Base-by-base conservation (phyloP, 2,797 vertebrate species). In the Novumbra hubbsi region DNA sequence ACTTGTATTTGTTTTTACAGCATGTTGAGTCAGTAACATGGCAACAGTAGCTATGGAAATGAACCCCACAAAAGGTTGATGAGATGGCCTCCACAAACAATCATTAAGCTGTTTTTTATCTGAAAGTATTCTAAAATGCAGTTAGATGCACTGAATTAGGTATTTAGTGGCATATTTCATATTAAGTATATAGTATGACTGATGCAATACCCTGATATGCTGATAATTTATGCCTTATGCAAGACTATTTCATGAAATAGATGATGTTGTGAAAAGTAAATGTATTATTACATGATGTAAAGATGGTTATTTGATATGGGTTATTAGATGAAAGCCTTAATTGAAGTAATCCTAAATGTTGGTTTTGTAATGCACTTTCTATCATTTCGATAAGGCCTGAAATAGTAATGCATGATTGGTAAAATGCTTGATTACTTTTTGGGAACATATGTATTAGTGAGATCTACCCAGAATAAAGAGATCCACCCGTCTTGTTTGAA, bases 11-110 rank as follows among this genome's bases (percentile, higher is more conserved):
- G 60, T 79, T 76, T 83, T 80, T 85, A 79, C 79, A 83, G 80
- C 71, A 69, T 66, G 71, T 70, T 73, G 82, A 81, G 85, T 81
- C 71, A 21, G 88, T 90, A 86, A 86, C 87, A 12, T 89, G 90
- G 89, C 87, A 90, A 91, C 87, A 72, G 88, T 89, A 85, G 85
- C 88, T 84, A 87, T 86, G 83, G 84, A 79, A 89, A 88, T 82
- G 81, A 83, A 82, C 84, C 85, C 85, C 87, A 84, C 80, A 75
- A 84, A 85, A 85, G 90, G 86, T 91, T 88, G 90, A 64, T 81
- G 77, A 65, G 71, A 79, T 84, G 83, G 84, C 83, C 83, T 88
- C 83, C 78, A 80, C 80, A 88, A 85, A 86, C 84, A 84, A 84
- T 85, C 78, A 84, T 82, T 84, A 72, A 73, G 80, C 85, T 75